phyloP scores from a whole-genome alignment of 1,140 invertebrate genomes.

The Diuraphis noxia region DNA sequence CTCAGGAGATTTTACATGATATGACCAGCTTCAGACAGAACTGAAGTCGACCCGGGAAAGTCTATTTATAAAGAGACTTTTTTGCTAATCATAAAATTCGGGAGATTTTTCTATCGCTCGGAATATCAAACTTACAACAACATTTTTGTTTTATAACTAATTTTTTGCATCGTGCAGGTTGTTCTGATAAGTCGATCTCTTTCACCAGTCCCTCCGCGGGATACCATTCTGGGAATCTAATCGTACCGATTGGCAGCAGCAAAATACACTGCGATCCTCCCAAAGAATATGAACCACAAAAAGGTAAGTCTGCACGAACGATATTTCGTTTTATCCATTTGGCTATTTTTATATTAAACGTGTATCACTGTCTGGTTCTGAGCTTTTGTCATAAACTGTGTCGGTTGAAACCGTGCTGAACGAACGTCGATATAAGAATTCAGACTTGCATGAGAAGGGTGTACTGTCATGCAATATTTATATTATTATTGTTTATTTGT shows the following conservation, averaged over 20 bases:
- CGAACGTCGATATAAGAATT: neutral
- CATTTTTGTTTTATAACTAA: neutral
- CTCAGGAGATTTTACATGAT: neutral
- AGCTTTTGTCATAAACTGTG: conserved; percentile 29
- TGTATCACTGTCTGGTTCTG: conserved; percentile 3
- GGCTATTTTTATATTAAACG: neutral
- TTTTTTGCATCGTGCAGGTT: neutral
- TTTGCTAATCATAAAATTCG: neutral
- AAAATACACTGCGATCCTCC: conserved; percentile 76
- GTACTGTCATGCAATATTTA: neutral
- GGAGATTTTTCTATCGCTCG: neutral
- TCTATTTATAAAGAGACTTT: neutral
- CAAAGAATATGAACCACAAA: conserved; percentile 63
- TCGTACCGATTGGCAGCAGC: conserved; percentile 74
- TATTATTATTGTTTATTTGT: neutral
- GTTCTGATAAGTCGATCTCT: conserved; percentile 39
- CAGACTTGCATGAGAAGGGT: conserved; percentile 7
- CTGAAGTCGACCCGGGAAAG: neutral
- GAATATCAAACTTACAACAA: neutral
- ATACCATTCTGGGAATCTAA: conserved; percentile 71
- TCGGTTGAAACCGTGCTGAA: neutral
- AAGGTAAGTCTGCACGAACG: conserved; percentile 43
- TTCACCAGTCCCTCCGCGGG: conserved; percentile 51
- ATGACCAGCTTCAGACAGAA: neutral
- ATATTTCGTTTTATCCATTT: neutral